Percentiles rank a stretch among this genome's conserved stretches.
Conservation (phyloP, 64 coral and sea anemone genomes). For the Montipora sp. region DNA sequence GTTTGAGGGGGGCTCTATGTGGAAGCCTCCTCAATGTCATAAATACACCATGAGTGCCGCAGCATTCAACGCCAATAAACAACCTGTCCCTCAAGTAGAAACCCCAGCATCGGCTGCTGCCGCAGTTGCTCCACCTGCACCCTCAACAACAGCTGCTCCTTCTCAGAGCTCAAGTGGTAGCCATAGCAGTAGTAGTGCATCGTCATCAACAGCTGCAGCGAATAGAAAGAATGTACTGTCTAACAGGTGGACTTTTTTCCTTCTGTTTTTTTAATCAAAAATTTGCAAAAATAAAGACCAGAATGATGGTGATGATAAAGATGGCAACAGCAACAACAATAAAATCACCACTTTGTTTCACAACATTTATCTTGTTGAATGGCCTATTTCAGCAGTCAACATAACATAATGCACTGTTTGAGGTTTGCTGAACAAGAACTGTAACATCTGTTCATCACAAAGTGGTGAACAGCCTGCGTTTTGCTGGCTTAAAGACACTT, state of each 20-base stretch:
- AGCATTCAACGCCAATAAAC: slow-evolving; percentile 30
- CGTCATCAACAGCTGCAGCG: background rate
- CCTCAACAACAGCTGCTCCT: background rate
- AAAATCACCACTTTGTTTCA: too few species aligned
- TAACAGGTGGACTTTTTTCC: background rate
- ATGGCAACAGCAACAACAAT: too few species aligned
- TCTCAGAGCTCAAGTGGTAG: slow-evolving; percentile 30
- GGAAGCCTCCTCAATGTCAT: slow-evolving; percentile 90
- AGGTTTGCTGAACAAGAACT: too few species aligned
- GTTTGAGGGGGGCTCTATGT: slow-evolving; percentile 86
- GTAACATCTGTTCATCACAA: too few species aligned
- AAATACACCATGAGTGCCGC: slow-evolving; percentile 75
- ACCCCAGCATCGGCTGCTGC: slow-evolving; percentile 20
- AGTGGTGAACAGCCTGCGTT: too few species aligned
- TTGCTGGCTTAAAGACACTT: too few species aligned
- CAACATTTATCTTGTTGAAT: too few species aligned
- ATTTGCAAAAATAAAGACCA: background rate
- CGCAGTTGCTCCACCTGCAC: background rate
- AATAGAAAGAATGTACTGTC: slow-evolving; percentile 30
- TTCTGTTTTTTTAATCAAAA: background rate
- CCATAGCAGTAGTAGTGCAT: background rate
- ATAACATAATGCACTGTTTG: too few species aligned
- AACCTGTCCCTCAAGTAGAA: slow-evolving; percentile 31
- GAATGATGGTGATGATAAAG: too few species aligned
- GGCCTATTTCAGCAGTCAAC: too few species aligned